Base-by-base conservation (phyloP, 1,140 invertebrate genomes). In the Manduca sexta region DNA sequence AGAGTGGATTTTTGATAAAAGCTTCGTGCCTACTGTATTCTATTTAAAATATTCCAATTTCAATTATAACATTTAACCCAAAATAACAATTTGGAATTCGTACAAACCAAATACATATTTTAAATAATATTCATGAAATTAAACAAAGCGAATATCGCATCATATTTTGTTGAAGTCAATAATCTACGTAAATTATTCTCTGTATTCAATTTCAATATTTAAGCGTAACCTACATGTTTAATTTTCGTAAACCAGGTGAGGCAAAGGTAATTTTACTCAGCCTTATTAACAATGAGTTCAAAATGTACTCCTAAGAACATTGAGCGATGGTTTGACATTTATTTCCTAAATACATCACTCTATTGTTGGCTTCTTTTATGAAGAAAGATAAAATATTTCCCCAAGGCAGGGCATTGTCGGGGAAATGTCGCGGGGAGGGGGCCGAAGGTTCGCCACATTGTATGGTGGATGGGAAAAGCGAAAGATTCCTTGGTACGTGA, bases 321-420 rank as follows among this genome's bases (percentile, higher is more conserved):
- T 63, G 71, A 76, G 56, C 73, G 74, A 81, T 78, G 73, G 64
- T 59, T 66, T 75, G 68, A 81, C 73, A 74, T 78, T 76, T 76
- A 74, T 78, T 77, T 76, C 61, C 58, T 70, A 81, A 75, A 78
- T 69, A 81, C 69, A 73, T 74, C 66, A 70, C 58, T 47, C 73
- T 61, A 76, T 76, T 79, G 74, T 76, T 70, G 64, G 65, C 65
- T 67, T 69, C 69, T 69, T 72, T 75, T 81, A 78, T 79, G 74
- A 79, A 75, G 69, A 71, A 79, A 75, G 77, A 79, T 79, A 79
- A 75, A 82, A 82, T 79, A 82, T 75, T 81, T 70, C 75, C 70
- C 67, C 53, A 54, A 62, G 62, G 65, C 63, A 67, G 53, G 64
- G 65, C 49, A 67, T 78, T 79, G 72, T 73, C 54, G 67, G 64